These are phyloP conservation scores for Chelmon rostratus DNA, from an alignment of 2,797 vertebrate genomes.

Conservation along the genomic window DNA sequence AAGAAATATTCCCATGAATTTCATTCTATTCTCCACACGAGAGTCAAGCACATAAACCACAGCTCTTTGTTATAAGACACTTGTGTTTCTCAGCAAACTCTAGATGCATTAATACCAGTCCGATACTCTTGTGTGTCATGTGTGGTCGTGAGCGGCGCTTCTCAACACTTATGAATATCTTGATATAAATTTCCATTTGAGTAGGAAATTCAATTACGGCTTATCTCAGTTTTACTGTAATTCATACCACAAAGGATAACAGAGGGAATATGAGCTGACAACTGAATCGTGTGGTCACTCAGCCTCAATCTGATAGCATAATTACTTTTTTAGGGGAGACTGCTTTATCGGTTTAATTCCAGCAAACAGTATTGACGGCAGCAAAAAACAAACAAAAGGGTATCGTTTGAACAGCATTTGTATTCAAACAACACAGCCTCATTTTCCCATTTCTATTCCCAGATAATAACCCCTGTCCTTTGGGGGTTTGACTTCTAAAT, in stretches of 20 bases:
- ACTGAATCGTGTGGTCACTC: conserved; percentile 61
- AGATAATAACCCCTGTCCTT: conserved; percentile 45
- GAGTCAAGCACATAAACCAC: background rate
- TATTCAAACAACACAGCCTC: conserved; percentile 47
- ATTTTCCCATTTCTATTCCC: conserved; percentile 35
- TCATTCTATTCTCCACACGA: background rate
- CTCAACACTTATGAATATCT: conserved; percentile 66
- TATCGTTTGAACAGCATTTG: conserved; percentile 37
- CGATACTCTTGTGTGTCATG: conserved; percentile 46
- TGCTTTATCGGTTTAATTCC: conserved; percentile 35
- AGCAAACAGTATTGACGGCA: conserved; percentile 28
- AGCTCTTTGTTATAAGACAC: background rate
- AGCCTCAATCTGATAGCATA: conserved; percentile 65
- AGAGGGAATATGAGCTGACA: conserved; percentile 64
- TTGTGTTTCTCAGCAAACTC: conserved; percentile 21
- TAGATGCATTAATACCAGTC: conserved; percentile 36
- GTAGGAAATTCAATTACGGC: conserved; percentile 77
- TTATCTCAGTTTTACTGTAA: conserved; percentile 80
- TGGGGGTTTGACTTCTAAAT: conserved; percentile 43
- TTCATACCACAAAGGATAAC: conserved; percentile 65
- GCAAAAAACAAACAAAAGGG: conserved; percentile 35
- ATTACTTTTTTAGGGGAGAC: conserved; percentile 46
- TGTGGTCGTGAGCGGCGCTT: conserved; percentile 14
- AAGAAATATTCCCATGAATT: background rate
- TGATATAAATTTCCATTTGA: conserved; percentile 61